Conservation (phyloP, 1,140 invertebrate species). For the Pachypeltis micranthus region DNA sequence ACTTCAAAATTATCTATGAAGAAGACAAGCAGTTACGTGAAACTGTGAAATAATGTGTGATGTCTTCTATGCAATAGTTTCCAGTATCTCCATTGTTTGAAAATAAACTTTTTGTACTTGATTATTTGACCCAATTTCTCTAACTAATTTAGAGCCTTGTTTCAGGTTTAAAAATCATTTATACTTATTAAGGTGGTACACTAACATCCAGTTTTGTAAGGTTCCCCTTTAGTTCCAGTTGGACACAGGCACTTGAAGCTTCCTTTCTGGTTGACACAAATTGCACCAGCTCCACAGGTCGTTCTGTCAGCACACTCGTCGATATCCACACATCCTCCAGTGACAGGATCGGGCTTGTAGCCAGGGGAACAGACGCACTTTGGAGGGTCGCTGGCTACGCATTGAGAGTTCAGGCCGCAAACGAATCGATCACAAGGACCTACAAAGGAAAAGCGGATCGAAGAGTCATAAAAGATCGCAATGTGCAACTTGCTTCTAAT, state of each 20-base stretch:
- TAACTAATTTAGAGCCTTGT: no score
- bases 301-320: conserved; percentile 62
- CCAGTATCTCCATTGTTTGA: no score
- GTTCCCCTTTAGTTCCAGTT: conserved; percentile 64
- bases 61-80: no score
- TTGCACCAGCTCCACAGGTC: conserved; percentile 66
- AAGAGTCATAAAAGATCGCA: background rate
- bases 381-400: conserved; percentile 77
- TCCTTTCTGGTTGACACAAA: conserved; percentile 75
- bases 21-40: no score
- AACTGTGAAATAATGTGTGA: no score
- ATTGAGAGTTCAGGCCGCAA: conserved; percentile 86
- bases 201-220: conserved; percentile 68
- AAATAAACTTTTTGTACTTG: no score
- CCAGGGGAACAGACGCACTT: conserved; percentile 75
- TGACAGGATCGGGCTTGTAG: conserved; percentile 66
- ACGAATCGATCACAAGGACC: conserved; percentile 70
- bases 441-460: conserved; percentile 25
- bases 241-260: conserved; percentile 75
- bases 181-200: no score
- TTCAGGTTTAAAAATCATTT: no score
- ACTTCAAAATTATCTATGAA: no score
- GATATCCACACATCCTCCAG: conserved; percentile 64
- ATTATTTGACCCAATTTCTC: no score
- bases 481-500: background rate